phyloP scores from a whole-genome alignment of 2,888 invertebrate species.

The Globia sparganii region DNA sequence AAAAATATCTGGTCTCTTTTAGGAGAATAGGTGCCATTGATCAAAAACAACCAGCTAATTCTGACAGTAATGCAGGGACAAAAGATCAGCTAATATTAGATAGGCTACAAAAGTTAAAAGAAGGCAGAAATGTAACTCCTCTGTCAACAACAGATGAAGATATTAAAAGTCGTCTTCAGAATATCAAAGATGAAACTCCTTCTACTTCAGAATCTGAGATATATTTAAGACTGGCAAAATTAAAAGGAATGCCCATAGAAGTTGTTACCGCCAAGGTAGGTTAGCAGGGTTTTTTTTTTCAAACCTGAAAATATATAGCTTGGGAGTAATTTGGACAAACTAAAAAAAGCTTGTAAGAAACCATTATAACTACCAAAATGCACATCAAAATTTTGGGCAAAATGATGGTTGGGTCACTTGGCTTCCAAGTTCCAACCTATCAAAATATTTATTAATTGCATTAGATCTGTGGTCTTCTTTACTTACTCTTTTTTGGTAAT shows the following conservation, averaged over 20 bases:
- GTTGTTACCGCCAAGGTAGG: slow-evolving; percentile 79
- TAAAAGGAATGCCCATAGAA: slow-evolving; percentile 91
- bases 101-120: slow-evolving; percentile 92
- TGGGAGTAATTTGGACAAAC: not conserved
- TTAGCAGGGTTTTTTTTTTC: slow-evolving; percentile 46
- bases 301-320: not conserved
- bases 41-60: slow-evolving; percentile 25
- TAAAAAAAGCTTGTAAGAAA: not conserved
- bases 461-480: not conserved
- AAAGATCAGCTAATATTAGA: slow-evolving; percentile 92
- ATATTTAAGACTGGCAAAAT: slow-evolving; percentile 91
- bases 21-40: slow-evolving; percentile 58
- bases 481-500: not conserved
- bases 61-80: slow-evolving; percentile 78
- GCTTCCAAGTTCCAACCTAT: not conserved
- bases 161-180: slow-evolving; percentile 78
- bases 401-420: not conserved
- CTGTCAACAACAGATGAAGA: slow-evolving; percentile 72
- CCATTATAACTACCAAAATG: not conserved
- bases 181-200: slow-evolving; percentile 80
- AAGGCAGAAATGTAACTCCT: slow-evolving; percentile 80
- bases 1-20: slow-evolving; percentile 45
- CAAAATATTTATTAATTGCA: not conserved
- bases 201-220: slow-evolving; percentile 92
- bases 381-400: not conserved